Percentiles rank a stretch among this genome's conserved stretches.
Evolutionary conservation across 2,888 invertebrate species (phyloP).

Genomic region (Agriopis marginaria): DNA sequence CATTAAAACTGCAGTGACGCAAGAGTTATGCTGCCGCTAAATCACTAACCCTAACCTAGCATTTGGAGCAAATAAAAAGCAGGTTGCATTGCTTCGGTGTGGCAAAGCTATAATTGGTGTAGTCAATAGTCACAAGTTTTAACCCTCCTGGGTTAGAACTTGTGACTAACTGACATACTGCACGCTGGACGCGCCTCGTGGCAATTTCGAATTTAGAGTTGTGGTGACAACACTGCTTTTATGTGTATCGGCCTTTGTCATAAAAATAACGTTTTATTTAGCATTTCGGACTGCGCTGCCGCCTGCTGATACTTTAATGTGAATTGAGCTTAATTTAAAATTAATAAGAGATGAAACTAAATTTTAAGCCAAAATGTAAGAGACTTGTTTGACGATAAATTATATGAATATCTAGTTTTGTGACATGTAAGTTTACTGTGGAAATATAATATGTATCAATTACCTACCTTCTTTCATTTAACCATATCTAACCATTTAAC

Average conservation of each 20-base stretch:
- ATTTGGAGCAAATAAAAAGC: not conserved
- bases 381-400: constrained; percentile 3
- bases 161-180: too few relatives aligned
- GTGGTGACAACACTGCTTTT: not conserved
- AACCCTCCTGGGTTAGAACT: too few relatives aligned
- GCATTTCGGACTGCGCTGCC: not conserved
- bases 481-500: too few relatives aligned
- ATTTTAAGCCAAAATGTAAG: constrained; percentile 8
- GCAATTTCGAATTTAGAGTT: not conserved
- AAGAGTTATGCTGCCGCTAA: not conserved
- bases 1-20: not conserved
- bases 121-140: too few relatives aligned
- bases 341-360: not conserved
- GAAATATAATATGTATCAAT: constrained; percentile 31
- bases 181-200: too few relatives aligned
- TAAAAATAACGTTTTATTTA: too few relatives aligned
- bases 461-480: not conserved
- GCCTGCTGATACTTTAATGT: not conserved
- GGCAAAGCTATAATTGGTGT: too few relatives aligned
- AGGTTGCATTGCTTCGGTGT: too few relatives aligned
- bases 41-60: not conserved
- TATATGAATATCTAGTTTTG: constrained; percentile 7
- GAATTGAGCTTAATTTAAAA: not conserved
- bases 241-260: too few relatives aligned
- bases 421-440: constrained; percentile 51